A percentile compares a stretch with the other conserved stretches of the same genome.
Evolutionary conservation across 2,113 vertebrate genomes (phyloP).

Genomic region (Pandion haliaetus): DNA sequence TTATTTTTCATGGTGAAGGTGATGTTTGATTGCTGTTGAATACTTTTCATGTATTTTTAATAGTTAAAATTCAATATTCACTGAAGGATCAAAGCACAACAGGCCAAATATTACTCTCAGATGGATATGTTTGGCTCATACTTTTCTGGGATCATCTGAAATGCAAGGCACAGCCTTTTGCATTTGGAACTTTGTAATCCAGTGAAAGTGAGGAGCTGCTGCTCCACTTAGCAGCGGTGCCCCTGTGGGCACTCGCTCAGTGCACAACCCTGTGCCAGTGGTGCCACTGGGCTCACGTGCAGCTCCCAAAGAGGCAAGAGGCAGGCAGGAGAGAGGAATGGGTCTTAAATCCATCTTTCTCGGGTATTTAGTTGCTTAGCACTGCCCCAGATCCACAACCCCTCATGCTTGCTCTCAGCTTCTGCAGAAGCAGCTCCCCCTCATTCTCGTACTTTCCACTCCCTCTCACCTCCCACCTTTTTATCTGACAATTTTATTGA

Average conservation of each 20-base stretch:
- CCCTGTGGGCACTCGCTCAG: background rate
- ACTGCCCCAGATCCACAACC: background rate
- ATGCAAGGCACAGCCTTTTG: background rate
- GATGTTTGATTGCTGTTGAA: constrained; percentile 44
- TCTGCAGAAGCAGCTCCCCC: background rate
- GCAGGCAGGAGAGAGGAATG: background rate
- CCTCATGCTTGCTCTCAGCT: background rate
- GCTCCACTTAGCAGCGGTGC: rapidly evolving
- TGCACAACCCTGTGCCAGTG: background rate
- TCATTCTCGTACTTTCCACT: background rate
- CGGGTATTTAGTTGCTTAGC: background rate
- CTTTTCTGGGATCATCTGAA: constrained; percentile 12
- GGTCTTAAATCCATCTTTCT: background rate
- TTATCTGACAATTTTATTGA: background rate
- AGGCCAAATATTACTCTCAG: constrained; percentile 45
- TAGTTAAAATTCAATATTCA: constrained; percentile 63
- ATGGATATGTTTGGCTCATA: background rate
- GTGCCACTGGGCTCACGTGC: background rate
- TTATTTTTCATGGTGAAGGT: constrained; percentile 53
- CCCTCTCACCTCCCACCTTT: background rate
- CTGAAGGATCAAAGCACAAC: constrained; percentile 55
- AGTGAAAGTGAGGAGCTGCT: background rate
- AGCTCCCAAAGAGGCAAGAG: background rate
- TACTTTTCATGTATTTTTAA: constrained; percentile 63
- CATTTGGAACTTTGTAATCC: background rate